phyloP scores from a whole-genome alignment of 2,888 invertebrate species.

The Candidula unifasciata region DNA sequence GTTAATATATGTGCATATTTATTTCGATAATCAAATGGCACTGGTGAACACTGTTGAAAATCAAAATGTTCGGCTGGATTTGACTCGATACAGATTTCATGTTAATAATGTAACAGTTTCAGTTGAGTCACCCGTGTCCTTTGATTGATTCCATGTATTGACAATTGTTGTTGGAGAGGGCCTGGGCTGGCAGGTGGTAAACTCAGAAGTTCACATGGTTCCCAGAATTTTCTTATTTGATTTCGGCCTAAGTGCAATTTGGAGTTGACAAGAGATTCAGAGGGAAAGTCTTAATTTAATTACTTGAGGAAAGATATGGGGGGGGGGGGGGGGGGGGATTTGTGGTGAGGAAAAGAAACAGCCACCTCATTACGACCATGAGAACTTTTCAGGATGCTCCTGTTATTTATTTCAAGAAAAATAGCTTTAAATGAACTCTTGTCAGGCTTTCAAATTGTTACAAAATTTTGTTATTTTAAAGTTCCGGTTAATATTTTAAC shows the following conservation, averaged over 20 bases:
- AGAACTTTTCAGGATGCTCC: constrained; percentile 51
- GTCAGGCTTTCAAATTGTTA: constrained; percentile 50
- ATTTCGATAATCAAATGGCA: constrained; percentile 18
- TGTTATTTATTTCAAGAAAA: constrained; percentile 41
- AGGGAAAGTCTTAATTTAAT: constrained; percentile 13
- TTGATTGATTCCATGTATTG: constrained; percentile 1
- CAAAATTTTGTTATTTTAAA: constrained; percentile 15
- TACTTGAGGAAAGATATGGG: neutral
- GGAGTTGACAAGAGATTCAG: constrained; percentile 49
- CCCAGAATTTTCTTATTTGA: constrained; percentile 44
- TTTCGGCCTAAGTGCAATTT: constrained; percentile 49
- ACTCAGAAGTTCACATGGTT: constrained; percentile 56
- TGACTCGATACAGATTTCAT: too few relatives aligned
- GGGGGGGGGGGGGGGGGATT: neutral
- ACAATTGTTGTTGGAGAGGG: constrained; percentile 57
- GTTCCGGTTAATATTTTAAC: neutral
- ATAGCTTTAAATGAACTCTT: constrained; percentile 38
- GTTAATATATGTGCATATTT: constrained; percentile 5
- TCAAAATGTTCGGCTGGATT: too few relatives aligned
- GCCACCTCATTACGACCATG: constrained; percentile 35
- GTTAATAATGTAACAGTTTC: neutral
- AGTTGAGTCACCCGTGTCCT: constrained; percentile 26
- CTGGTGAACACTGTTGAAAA: constrained; percentile 8
- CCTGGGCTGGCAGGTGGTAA: constrained; percentile 59
- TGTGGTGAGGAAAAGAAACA: neutral